Evolutionary conservation across 2,113 vertebrate genomes (phyloP), one percentile per base, ranked within the genome.

Genomic region (Lepisosteus osseus): DNA sequence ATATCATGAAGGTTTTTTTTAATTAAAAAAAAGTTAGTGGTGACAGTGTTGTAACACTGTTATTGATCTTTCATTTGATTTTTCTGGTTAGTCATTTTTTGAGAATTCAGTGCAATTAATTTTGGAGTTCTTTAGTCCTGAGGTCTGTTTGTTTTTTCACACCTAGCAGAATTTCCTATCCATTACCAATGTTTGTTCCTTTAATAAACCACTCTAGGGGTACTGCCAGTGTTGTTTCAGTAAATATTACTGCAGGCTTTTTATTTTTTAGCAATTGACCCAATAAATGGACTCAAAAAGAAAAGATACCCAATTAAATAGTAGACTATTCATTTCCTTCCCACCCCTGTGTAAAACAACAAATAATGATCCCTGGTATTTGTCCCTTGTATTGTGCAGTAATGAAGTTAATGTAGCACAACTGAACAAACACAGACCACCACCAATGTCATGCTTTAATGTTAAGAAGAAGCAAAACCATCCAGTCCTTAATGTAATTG

Each of bases 391-490:
- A 84, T 83, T 79, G 77, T 82, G 86, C 80, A 77, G 84, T 83
- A 64, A 77, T 91, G 72, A 76, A 85, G 80, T 78, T 95, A 95
- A 95, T 93, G 86, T 80, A 81, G 78, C 90, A 89, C 93, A 95
- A 96, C 92, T 94, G 92, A 94, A 92, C 83, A 95, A 95, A 95
- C 88, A 94, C 15, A 0, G 78, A 76, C 83, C 47, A 79, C 81
- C 83, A 82, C 83, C 91, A 84, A 76, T 77, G 68, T 64, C 64
- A 72, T 76, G 67, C 72, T n/a, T 71, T 8, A 45, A 59, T 77
- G 43, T 77, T 75, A 70, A 66, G 63, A 63, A 67, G 65, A 44
- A 55, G 57, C 51, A 29, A 57, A 47, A 61, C 73, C 54, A 59
- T 62, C 40, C 67, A 65, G 69, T 29, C 61, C 72, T 63, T 47